A percentile compares a stretch with the other conserved stretches of the same genome.
Evolutionary conservation across 1,140 invertebrate species (phyloP).

Genomic region (Schlechtendalia chinensis): DNA sequence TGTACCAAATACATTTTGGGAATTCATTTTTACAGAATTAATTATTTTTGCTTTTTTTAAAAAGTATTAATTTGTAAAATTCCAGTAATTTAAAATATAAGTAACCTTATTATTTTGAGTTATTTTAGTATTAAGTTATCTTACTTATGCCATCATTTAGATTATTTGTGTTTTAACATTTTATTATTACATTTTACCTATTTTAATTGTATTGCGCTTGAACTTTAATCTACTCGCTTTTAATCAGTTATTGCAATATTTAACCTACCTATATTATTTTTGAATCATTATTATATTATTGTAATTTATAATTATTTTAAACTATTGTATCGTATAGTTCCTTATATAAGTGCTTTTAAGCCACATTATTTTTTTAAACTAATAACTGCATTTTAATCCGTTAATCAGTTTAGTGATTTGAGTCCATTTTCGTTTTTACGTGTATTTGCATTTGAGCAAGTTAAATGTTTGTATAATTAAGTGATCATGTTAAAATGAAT

Average conservation of each 20-base stretch:
- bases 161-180: conserved; percentile 44
- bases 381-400: conserved; percentile 33
- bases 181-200: conserved; percentile 35
- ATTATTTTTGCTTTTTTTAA: neutral
- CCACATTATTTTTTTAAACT: conserved; percentile 30
- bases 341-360: conserved; percentile 37
- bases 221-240: conserved; percentile 36
- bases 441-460: conserved; percentile 34
- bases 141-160: conserved; percentile 35
- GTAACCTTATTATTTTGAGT: conserved; percentile 15
- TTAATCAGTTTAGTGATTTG: conserved; percentile 47
- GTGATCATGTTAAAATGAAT: conserved; percentile 24
- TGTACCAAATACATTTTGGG: neutral
- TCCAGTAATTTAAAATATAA: neutral
- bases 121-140: conserved; percentile 28
- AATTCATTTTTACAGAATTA: conserved; percentile 10
- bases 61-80: neutral
- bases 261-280: conserved; percentile 44
- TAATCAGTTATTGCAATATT: conserved; percentile 43
- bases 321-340: conserved; percentile 46
- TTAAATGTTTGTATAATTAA: conserved; percentile 45
- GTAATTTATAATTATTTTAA: conserved; percentile 45
- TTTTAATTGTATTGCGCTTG: conserved; percentile 39
- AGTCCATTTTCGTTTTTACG: conserved; percentile 41
- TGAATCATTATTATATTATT: conserved; percentile 38